These are phyloP conservation scores for Macaria liturata DNA, from an alignment of 2,888 invertebrate genomes.

Conservation along the genomic window DNA sequence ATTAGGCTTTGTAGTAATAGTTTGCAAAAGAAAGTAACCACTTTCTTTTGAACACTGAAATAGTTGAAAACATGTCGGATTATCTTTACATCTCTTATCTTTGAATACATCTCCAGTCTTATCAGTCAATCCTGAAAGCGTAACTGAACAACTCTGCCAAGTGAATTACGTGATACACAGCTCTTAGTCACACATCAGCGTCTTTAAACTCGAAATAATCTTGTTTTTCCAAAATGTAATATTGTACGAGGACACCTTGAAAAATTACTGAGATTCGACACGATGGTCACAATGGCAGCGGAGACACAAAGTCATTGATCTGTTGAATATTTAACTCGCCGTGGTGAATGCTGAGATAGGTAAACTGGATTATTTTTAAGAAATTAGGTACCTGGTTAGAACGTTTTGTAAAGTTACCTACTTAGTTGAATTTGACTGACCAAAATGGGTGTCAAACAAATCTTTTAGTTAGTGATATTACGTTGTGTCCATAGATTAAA, in stretches of 20 bases:
- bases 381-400: constrained; percentile 12
- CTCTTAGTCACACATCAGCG: constrained; percentile 27
- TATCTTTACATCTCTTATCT: constrained; percentile 9
- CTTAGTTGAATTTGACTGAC: too few relatives aligned
- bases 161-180: constrained; percentile 26
- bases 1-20: too few relatives aligned
- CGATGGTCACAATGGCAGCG: constrained; percentile 15
- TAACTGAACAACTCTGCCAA: constrained; percentile 26
- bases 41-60: constrained; percentile 2
- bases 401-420: not conserved
- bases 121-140: constrained; percentile 24
- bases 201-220: constrained; percentile 19
- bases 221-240: constrained; percentile 23
- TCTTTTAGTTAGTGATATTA: too few relatives aligned
- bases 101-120: constrained; percentile 11
- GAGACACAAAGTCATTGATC: constrained; percentile 22
- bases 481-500: too few relatives aligned
- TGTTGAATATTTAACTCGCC: constrained; percentile 16
- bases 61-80: not conserved
- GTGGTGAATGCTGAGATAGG: constrained; percentile 11
- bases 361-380: constrained; percentile 10
- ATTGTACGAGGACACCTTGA: constrained; percentile 26
- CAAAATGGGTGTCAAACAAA: too few relatives aligned
- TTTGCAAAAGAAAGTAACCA: not conserved
- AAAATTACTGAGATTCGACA: constrained; percentile 18